Evolutionary conservation across 2,888 invertebrate genomes (phyloP).

Genomic region (Xylocampa areola): DNA sequence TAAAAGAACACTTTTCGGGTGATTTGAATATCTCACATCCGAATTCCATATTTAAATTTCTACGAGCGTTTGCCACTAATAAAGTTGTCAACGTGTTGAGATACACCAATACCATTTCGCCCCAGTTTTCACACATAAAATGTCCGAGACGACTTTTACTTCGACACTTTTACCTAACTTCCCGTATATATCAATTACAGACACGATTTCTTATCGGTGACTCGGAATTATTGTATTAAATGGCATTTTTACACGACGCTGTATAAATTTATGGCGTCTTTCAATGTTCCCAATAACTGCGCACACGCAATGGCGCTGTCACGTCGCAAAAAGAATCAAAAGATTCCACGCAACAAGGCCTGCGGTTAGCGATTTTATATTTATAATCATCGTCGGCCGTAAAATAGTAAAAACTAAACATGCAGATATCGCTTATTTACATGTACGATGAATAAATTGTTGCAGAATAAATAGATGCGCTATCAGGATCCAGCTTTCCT

Average conservation of each 20-base stretch:
- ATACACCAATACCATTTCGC: constrained; percentile 31
- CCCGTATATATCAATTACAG: constrained; percentile 56
- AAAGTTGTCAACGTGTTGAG: constrained; percentile 40
- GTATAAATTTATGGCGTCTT: constrained; percentile 75
- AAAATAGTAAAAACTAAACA: constrained; percentile 72
- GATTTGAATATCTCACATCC: constrained; percentile 36
- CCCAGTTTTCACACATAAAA: constrained; percentile 45
- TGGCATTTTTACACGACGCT: constrained; percentile 69
- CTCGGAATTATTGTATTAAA: constrained; percentile 73
- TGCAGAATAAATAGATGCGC: constrained; percentile 35
- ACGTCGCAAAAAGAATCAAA: constrained; percentile 69
- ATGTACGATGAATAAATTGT: constrained; percentile 54
- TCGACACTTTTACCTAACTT: constrained; percentile 50
- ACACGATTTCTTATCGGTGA: constrained; percentile 50
- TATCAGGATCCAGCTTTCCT: constrained; percentile 16
- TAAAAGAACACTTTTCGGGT: constrained; percentile 40
- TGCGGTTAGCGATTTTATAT: constrained; percentile 79
- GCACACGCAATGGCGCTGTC: constrained; percentile 76
- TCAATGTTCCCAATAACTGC: constrained; percentile 76
- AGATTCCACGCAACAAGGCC: constrained; percentile 70
- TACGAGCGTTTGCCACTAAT: constrained; percentile 38
- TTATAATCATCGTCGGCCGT: constrained; percentile 73
- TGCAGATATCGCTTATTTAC: constrained; percentile 65
- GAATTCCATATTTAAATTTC: constrained; percentile 41
- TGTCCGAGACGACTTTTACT: constrained; percentile 43